Conservation (phyloP, 2,113 vertebrate species). For the Circaetus cinerascens region DNA sequence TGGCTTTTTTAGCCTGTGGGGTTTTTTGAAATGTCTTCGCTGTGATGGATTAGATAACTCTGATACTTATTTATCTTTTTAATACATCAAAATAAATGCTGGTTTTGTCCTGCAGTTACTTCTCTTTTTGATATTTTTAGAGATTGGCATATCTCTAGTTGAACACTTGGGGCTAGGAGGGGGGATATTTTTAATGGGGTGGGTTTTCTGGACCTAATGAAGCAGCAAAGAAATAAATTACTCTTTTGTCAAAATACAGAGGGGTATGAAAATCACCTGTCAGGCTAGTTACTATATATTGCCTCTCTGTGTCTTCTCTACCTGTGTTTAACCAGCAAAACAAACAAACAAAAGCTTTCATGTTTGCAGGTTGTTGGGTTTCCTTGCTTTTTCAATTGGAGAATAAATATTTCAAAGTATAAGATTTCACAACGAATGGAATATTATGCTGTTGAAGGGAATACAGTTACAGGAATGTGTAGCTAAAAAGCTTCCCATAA, state of each 20-base stretch:
- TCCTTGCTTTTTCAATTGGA: background rate
- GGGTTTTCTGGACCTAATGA: background rate
- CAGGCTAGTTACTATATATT: background rate
- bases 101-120: background rate
- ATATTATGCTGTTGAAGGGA: background rate
- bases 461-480: background rate
- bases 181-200: background rate
- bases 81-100: background rate
- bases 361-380: background rate
- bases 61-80: background rate
- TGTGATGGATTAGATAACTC: background rate
- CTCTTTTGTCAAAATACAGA: background rate
- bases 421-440: background rate
- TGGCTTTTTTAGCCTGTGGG: background rate
- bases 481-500: background rate
- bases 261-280: background rate
- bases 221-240: background rate
- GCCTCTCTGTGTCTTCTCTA: background rate
- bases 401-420: background rate
- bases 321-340: background rate
- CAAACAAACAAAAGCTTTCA: background rate
- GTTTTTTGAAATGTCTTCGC: background rate
- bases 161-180: background rate
- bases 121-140: conserved; percentile 2
- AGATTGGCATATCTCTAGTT: background rate